Evolutionary conservation across 2,888 invertebrate species (phyloP).

Genomic region (Dyspetes luteomarginatus): DNA sequence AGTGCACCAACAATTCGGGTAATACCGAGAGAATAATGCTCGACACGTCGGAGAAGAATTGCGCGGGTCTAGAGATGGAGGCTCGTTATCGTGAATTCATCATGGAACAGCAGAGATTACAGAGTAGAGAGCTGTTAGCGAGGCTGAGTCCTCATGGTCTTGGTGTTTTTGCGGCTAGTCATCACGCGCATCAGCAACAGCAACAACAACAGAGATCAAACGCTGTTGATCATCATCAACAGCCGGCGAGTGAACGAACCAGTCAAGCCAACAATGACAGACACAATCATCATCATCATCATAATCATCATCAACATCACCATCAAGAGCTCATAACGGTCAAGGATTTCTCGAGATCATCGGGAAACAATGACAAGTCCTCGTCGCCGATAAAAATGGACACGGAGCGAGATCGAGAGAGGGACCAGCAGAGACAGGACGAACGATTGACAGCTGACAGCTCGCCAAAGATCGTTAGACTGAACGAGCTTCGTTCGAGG

Average conservation of each 20-base stretch:
- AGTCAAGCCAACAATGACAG: constrained; percentile 52
- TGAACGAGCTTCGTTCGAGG: constrained; percentile 57
- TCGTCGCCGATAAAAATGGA: constrained; percentile 77
- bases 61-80: constrained; percentile 74
- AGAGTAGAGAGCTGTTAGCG: constrained; percentile 78
- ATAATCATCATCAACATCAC: constrained; percentile 66
- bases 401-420: constrained; percentile 68
- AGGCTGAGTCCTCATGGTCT: constrained; percentile 79
- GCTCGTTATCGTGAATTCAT: constrained; percentile 78
- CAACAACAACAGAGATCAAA: constrained; percentile 66
- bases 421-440: constrained; percentile 62
- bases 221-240: constrained; percentile 67
- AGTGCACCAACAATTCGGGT: constrained; percentile 60
- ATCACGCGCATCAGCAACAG: constrained; percentile 71
- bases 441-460: constrained; percentile 59
- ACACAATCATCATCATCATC: constrained; percentile 56
- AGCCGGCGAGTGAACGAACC: constrained; percentile 54
- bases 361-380: constrained; percentile 75
- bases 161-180: constrained; percentile 71
- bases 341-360: constrained; percentile 79
- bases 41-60: constrained; percentile 72
- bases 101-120: constrained; percentile 79
- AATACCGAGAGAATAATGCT: constrained; percentile 54
- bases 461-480: constrained; percentile 63
- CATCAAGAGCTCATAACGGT: constrained; percentile 77